phyloP scores from a whole-genome alignment of 2,797 vertebrate genomes.

The Emydoidea blandingii region DNA sequence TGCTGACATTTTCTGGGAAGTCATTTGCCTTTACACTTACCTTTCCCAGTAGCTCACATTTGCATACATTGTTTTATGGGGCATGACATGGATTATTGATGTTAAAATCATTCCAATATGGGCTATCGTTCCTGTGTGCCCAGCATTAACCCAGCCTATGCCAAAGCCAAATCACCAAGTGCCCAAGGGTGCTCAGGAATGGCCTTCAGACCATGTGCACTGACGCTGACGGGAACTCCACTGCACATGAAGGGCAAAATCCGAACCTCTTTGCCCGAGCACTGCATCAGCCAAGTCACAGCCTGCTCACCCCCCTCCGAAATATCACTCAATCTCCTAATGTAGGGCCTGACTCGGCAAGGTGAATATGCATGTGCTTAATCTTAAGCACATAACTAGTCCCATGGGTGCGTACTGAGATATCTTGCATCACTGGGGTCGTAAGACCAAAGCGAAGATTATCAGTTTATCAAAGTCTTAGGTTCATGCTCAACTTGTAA shows the following conservation, averaged over 20 bases:
- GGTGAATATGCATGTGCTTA: neutral
- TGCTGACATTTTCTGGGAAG: slow-evolving; percentile 74
- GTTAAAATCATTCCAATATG: slow-evolving; percentile 11
- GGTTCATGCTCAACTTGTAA: neutral
- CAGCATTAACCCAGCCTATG: slow-evolving; percentile 12
- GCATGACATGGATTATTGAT: slow-evolving; percentile 27
- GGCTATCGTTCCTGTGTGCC: neutral
- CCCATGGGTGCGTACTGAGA: neutral
- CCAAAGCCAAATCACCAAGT: neutral
- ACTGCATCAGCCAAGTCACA: neutral
- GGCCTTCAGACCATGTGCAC: neutral
- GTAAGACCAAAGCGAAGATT: neutral
- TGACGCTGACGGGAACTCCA: no score
- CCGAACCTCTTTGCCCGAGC: neutral
- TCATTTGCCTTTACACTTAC: slow-evolving; percentile 46
- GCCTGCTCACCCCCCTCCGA: neutral
- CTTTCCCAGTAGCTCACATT: slow-evolving; percentile 32
- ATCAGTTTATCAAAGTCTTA: neutral
- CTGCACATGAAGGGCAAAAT: neutral
- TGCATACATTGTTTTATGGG: slow-evolving; percentile 47
- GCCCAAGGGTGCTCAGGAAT: neutral
- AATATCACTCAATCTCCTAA: neutral
- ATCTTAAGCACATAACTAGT: neutral
- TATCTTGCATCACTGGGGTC: neutral
- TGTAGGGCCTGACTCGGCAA: neutral